Evolutionary conservation across 2,113 vertebrate species (phyloP), one percentile per base, ranked within the genome.

Genomic region (Sorex araneus): DNA sequence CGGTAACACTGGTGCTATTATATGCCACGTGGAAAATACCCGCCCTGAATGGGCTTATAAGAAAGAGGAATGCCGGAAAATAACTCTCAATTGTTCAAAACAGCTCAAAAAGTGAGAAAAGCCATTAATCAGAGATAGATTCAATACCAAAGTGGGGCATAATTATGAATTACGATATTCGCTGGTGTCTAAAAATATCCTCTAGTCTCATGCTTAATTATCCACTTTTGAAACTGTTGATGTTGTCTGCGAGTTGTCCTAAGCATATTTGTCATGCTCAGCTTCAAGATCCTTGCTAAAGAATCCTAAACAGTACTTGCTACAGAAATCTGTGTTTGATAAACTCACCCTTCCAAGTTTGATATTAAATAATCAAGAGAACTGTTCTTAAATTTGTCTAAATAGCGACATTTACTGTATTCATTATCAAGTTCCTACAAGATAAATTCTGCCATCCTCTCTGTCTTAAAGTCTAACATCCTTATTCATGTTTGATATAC

Each of bases 301-400:
- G 64, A 63, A 30, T 30, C 64, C 64, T 66, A 28, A 69, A 63
- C 1, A 50, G 10, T 6, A 43, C 25, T 50, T 64, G 57, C 40
- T 50, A 8, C 93, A 89, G 25, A 81, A 88, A 34, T 92, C 87
- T 91, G 16, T 43, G 18, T 75, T 89, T 43, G 15, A 34, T 85
- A 75, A 93, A 57, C 47, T 77, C 7, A 40, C 23, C 40, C n/a
- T 40, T 16, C 43, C 2, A 25, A 76, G 6, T 3, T 28, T 66
- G 28, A 34, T 93, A 47, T 16, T 57, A 90, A 78, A 40, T 92
- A 93, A 90, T 74, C 84, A 94, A 67, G 30, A 86, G 1, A 76
- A 3, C 1, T 75, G 45, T 30, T 50, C 54, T 54, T 69, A 85
- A 15, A 82, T 54, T 30, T 79, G 2, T 16, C 54, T 50, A 60